phyloP scores from a whole-genome alignment of 2,113 vertebrate genomes.

The Glaucidium brasilianum region DNA sequence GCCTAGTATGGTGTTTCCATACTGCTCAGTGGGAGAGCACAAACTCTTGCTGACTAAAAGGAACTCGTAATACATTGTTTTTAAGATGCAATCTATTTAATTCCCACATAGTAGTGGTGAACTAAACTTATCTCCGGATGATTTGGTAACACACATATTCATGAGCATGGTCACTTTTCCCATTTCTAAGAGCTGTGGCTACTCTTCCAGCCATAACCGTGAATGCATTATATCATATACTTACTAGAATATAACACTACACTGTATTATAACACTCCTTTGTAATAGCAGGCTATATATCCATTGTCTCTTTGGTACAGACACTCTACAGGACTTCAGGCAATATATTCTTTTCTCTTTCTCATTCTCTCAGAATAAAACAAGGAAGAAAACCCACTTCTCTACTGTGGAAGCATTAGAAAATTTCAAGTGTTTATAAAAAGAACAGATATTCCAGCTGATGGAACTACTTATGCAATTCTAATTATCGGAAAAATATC shows the following conservation, averaged over 20 bases:
- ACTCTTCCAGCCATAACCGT: not conserved
- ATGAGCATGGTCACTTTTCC: not conserved
- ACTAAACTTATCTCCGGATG: not conserved
- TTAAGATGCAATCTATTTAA: not conserved
- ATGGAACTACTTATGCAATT: not conserved
- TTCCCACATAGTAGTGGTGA: not conserved
- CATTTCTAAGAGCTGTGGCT: not conserved
- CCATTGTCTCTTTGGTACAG: not conserved
- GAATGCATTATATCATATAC: not conserved
- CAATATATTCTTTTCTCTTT: not conserved
- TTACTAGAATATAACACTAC: not conserved
- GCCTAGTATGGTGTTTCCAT: not conserved
- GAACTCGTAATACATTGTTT: not conserved
- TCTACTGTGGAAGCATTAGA: not conserved
- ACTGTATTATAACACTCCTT: not conserved
- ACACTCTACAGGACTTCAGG: not conserved
- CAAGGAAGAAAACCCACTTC: not conserved
- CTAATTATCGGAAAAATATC: not conserved
- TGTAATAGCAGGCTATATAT: not conserved
- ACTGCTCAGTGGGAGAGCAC: not conserved
- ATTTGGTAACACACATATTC: not conserved
- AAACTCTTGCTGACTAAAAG: not conserved
- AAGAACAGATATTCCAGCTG: not conserved
- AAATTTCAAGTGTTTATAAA: not conserved
- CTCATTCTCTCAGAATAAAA: not conserved